Conservation (phyloP, 2,113 vertebrate genomes). For the Embiotoca jacksoni region DNA sequence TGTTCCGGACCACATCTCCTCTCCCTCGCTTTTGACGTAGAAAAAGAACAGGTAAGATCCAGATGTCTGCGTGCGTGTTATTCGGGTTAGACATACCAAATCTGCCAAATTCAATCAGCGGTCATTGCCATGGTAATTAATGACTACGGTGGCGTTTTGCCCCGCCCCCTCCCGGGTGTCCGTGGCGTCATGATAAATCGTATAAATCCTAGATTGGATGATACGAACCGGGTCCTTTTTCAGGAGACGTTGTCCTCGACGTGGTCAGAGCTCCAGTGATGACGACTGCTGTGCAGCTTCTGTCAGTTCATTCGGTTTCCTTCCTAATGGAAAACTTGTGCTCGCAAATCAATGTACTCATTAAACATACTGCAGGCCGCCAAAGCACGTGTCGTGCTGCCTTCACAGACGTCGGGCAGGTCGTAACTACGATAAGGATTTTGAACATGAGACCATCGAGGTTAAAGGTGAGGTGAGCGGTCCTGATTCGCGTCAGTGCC, state of each 20-base stretch:
- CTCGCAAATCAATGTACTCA: not conserved
- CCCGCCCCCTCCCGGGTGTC: not conserved
- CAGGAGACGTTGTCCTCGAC: no score
- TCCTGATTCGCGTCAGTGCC: no score
- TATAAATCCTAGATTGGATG: no score
- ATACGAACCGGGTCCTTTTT: no score
- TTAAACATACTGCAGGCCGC: not conserved
- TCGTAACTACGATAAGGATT: not conserved
- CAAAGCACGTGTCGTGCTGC: slow-evolving; percentile 24
- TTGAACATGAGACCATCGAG: not conserved
- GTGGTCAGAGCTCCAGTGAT: no score
- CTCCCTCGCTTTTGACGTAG: not conserved
- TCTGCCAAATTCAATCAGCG: not conserved
- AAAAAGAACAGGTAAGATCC: slow-evolving; percentile 28
- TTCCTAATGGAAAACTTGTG: not conserved
- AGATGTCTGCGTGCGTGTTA: not conserved
- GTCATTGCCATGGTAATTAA: slow-evolving; percentile 38
- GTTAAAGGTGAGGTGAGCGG: no score
- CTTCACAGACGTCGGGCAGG: not conserved
- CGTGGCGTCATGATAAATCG: slow-evolving; percentile 2
- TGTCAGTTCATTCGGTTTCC: no score
- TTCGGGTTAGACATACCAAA: not conserved
- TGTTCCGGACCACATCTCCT: not conserved
- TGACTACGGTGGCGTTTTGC: not conserved
- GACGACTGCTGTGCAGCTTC: no score